Evolutionary conservation across 2,113 vertebrate species (phyloP).

Genomic region (Regulus satrapa): DNA sequence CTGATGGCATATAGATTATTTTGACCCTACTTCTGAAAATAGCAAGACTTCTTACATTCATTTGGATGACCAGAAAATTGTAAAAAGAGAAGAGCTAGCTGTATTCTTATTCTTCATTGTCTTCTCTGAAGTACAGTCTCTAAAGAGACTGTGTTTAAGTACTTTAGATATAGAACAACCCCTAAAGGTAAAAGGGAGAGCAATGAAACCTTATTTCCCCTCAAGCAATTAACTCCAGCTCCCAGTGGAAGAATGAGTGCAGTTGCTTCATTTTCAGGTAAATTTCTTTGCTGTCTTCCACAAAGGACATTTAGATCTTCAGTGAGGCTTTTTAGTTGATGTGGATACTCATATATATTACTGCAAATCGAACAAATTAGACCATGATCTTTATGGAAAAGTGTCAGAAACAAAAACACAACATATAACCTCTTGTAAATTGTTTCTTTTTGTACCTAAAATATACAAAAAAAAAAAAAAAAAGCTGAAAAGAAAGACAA

Average conservation of each 20-base stretch:
- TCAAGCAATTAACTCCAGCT: neutral
- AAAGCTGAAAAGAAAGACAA: neutral
- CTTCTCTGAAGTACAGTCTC: neutral
- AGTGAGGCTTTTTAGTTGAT: neutral
- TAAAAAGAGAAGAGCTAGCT: neutral
- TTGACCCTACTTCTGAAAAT: neutral
- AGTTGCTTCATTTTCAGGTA: neutral
- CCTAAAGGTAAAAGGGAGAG: neutral
- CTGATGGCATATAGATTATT: neutral
- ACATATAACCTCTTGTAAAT: neutral
- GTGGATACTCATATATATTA: accelerated
- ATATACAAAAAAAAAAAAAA: neutral
- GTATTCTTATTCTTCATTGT: neutral
- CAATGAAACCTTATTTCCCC: neutral
- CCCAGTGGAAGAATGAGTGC: neutral
- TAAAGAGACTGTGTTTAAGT: neutral
- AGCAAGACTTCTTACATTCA: neutral
- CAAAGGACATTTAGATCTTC: neutral
- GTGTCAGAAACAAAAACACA: neutral
- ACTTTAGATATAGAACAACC: neutral
- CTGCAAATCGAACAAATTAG: neutral
- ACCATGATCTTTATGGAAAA: neutral
- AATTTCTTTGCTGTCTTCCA: neutral
- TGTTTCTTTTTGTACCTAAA: neutral
- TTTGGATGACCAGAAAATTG: neutral